Conservation (phyloP, 2,888 invertebrate species). For the Neoascia interrupta region DNA sequence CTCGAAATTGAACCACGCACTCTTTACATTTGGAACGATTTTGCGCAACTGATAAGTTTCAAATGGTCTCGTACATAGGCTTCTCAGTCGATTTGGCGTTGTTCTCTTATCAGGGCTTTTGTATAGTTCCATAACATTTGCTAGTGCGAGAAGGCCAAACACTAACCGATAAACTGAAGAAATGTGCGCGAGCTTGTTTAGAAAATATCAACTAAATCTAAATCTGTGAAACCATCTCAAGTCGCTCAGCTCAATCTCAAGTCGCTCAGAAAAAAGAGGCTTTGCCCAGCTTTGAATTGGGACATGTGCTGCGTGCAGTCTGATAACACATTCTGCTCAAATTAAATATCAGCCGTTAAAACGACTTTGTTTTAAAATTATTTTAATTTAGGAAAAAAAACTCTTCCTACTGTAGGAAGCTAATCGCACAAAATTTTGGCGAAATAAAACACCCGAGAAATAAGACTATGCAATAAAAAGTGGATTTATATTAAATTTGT, state of each 20-base stretch:
- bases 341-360: no score
- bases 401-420: not conserved
- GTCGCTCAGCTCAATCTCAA: constrained; percentile 19
- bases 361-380: no score
- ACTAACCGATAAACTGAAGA: constrained; percentile 34
- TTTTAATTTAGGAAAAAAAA: not conserved
- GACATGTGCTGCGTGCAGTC: no score
- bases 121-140: constrained; percentile 17
- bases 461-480: no score
- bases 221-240: constrained; percentile 12
- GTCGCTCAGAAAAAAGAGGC: no score
- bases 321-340: no score
- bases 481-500: no score
- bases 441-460: no score
- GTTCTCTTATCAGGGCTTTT: constrained; percentile 46
- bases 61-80: constrained; percentile 9
- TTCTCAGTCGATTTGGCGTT: constrained; percentile 12
- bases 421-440: no score
- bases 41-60: constrained; percentile 61
- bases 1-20: constrained; percentile 22
- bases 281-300: no score
- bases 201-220: not conserved
- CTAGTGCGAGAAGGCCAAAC: constrained; percentile 36
- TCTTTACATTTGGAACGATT: constrained; percentile 30
- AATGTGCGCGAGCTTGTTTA: constrained; percentile 16